These are phyloP conservation scores for Microcebus griseorufus DNA, from an alignment of 2,113 vertebrate genomes.

Conservation along the genomic window DNA sequence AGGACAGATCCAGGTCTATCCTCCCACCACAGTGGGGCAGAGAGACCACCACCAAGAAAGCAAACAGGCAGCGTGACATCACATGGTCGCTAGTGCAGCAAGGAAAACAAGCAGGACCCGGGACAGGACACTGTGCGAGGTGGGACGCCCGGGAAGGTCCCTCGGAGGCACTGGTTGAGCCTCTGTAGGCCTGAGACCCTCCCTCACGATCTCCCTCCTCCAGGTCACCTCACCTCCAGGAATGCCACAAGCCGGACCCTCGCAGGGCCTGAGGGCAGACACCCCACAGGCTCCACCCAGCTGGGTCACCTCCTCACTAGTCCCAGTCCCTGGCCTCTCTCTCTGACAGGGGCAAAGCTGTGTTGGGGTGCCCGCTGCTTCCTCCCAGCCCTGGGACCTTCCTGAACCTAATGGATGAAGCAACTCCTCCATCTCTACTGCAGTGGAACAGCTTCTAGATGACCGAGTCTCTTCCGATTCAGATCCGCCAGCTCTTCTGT, in stretches of 20 bases:
- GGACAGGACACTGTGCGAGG: not conserved
- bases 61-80: accelerated
- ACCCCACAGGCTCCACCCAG: not conserved
- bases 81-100: not conserved
- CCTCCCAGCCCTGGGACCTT: not conserved
- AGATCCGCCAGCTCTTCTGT: not conserved
- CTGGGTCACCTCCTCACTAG: not conserved
- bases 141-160: not conserved
- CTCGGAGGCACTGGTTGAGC: no score
- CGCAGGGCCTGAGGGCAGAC: not conserved
- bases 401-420: not conserved
- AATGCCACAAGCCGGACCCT: not conserved
- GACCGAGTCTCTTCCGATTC: not conserved
- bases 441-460: not conserved
- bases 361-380: not conserved
- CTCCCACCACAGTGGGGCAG: not conserved
- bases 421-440: not conserved
- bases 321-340: not conserved
- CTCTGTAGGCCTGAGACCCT: not conserved
- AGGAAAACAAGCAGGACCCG: not conserved
- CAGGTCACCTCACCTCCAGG: not conserved
- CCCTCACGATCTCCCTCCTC: not conserved
- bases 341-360: not conserved
- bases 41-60: not conserved
- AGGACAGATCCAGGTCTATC: not conserved